A percentile compares a stretch with the other conserved stretches of the same genome.
Conservation (phyloP, 2,888 invertebrate genomes). For the Euclidia mi region DNA sequence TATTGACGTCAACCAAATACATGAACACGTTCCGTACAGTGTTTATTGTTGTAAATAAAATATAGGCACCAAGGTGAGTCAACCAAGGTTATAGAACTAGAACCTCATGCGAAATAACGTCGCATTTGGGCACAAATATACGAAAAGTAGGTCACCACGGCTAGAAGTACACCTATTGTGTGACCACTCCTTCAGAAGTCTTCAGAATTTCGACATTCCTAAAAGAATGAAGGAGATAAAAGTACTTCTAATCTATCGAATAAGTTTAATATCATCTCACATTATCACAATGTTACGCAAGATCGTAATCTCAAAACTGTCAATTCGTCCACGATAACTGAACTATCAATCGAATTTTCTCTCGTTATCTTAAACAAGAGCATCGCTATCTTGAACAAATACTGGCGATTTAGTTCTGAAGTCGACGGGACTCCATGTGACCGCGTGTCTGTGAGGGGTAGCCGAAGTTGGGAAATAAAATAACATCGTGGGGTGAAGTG, state of each 20-base stretch:
- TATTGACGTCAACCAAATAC: too few relatives aligned
- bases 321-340: conserved; percentile 73
- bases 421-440: conserved; percentile 63
- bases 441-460: conserved; percentile 47
- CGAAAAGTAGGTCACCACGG: conserved; percentile 43
- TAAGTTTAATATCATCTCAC: conserved; percentile 60
- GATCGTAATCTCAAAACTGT: conserved; percentile 79
- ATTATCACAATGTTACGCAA: conserved; percentile 80
- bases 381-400: conserved; percentile 57
- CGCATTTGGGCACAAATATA: neutral
- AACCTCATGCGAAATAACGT: neutral
- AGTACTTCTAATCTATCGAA: conserved; percentile 65
- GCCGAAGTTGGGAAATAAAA: conserved; percentile 20
- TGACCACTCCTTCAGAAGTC: conserved; percentile 60
- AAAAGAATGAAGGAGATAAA: conserved; percentile 66
- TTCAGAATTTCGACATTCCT: conserved; percentile 72
- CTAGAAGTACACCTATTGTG: conserved; percentile 23
- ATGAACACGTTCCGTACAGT: neutral
- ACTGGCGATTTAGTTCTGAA: conserved; percentile 67
- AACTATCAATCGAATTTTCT: conserved; percentile 69
- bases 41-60: conserved; percentile 1
- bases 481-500: conserved; percentile 55
- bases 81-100: neutral
- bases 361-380: conserved; percentile 71
- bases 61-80: conserved; percentile 5